Percentiles rank a stretch among this genome's conserved stretches.
Conservation (phyloP, 2,888 invertebrate species). For the Augochlorella aurata region DNA sequence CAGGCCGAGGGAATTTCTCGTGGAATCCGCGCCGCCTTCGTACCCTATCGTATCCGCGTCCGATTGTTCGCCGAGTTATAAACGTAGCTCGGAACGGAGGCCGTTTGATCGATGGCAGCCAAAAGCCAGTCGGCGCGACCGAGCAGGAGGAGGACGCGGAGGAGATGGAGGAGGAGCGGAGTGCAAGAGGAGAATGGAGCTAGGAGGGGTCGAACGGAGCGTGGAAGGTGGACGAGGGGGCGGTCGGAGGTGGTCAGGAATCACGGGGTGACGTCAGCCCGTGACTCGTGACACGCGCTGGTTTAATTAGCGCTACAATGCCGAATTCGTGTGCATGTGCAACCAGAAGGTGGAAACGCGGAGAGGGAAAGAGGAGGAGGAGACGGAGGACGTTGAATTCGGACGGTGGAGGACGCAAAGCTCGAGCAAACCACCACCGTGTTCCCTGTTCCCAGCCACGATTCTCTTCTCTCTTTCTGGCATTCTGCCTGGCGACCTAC, state of each 20-base stretch:
- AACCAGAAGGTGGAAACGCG: constrained; percentile 57
- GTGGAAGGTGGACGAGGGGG: constrained; percentile 52
- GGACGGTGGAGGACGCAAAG: constrained; percentile 56
- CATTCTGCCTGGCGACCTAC: constrained; percentile 78
- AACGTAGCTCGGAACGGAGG: constrained; percentile 57
- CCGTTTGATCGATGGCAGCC: constrained; percentile 70
- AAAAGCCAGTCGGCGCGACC: constrained; percentile 54
- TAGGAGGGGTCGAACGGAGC: constrained; percentile 56
- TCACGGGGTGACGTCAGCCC: constrained; percentile 76
- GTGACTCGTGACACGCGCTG: constrained; percentile 78
- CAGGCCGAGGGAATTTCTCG: constrained; percentile 54
- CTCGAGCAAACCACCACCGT: constrained; percentile 56
- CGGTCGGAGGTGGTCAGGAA: constrained; percentile 66
- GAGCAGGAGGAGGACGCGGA: neutral
- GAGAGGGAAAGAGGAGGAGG: constrained; percentile 31
- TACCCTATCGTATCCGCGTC: constrained; percentile 37
- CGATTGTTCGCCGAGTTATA: constrained; percentile 55
- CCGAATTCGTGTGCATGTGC: constrained; percentile 70
- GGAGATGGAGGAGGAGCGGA: neutral
- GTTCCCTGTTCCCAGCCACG: constrained; percentile 56
- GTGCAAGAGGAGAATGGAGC: constrained; percentile 27
- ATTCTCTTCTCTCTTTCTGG: constrained; percentile 75
- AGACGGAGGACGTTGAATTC: constrained; percentile 43
- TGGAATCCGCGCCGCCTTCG: constrained; percentile 26
- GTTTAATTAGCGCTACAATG: constrained; percentile 80